Percentiles rank a stretch among this genome's conserved stretches.
Conservation (phyloP, 2,113 vertebrate genomes). For the Picathartes gymnocephalus region DNA sequence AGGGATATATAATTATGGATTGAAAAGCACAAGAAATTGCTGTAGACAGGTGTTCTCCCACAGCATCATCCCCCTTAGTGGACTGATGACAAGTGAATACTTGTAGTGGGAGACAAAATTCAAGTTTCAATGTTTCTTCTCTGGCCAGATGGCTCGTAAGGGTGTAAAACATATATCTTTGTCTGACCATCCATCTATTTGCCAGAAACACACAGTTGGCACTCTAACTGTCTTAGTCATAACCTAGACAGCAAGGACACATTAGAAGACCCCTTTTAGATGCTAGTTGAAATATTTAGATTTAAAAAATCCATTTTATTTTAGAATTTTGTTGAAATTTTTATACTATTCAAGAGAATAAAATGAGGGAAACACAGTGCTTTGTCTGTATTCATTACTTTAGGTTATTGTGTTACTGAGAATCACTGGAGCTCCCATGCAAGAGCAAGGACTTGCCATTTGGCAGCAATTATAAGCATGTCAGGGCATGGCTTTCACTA, state of each 20-base stretch:
- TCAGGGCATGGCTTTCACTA: background rate
- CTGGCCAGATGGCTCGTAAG: background rate
- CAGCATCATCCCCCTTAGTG: background rate
- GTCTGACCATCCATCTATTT: background rate
- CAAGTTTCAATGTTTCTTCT: background rate
- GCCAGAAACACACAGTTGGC: background rate
- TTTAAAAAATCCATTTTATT: background rate
- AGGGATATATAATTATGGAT: background rate
- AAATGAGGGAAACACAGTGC: background rate
- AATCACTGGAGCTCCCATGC: background rate
- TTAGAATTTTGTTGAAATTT: background rate
- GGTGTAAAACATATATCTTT: background rate
- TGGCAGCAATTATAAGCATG: background rate
- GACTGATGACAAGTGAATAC: background rate
- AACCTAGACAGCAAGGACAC: background rate
- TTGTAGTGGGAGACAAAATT: background rate
- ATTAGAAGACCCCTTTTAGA: background rate
- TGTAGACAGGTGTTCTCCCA: slow-evolving; percentile 11
- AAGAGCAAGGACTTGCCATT: background rate
- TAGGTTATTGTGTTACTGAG: background rate
- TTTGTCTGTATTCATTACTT: background rate
- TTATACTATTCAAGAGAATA: background rate
- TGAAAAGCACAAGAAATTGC: background rate
- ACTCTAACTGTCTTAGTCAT: background rate
- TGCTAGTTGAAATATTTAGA: background rate